phyloP scores from a whole-genome alignment of 2,888 invertebrate genomes.

The Helobdella robusta region DNA sequence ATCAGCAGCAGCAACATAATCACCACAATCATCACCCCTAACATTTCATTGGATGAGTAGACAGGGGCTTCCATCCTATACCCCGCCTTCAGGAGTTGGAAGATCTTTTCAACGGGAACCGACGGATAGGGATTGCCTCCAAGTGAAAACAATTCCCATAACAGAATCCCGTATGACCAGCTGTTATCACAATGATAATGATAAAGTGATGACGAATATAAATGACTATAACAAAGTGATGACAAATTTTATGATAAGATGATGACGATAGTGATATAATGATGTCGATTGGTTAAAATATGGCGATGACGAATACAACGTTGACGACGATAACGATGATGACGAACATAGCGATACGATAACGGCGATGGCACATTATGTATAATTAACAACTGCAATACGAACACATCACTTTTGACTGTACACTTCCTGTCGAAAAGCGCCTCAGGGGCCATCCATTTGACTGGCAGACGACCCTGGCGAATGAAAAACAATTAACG shows the following conservation, averaged over 20 bases:
- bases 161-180: constrained; percentile 28
- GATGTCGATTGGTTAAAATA: not conserved
- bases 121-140: constrained; percentile 30
- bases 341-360: not conserved
- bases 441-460: constrained; percentile 99
- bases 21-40: constrained; percentile 34
- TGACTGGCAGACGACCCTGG: constrained; percentile 79
- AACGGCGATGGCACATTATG: not conserved
- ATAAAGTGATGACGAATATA: constrained; percentile 91
- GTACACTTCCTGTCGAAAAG: constrained; percentile 86
- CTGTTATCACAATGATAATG: constrained; percentile 6
- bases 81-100: constrained; percentile 77
- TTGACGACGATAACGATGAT: not conserved
- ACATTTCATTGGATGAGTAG: constrained; percentile 87
- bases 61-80: constrained; percentile 90
- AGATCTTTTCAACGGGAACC: constrained; percentile 76
- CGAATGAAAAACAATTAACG: not conserved
- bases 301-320: not conserved
- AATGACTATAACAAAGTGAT: constrained; percentile 84
- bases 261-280: constrained; percentile 53
- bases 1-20: constrained; percentile 13
- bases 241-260: constrained; percentile 92
- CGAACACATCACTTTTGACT: constrained; percentile 59
- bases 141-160: constrained; percentile 30
- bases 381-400: constrained; percentile 37